Evolutionary conservation across 2,113 vertebrate species (phyloP).

Genomic region (Pteropus alecto): DNA sequence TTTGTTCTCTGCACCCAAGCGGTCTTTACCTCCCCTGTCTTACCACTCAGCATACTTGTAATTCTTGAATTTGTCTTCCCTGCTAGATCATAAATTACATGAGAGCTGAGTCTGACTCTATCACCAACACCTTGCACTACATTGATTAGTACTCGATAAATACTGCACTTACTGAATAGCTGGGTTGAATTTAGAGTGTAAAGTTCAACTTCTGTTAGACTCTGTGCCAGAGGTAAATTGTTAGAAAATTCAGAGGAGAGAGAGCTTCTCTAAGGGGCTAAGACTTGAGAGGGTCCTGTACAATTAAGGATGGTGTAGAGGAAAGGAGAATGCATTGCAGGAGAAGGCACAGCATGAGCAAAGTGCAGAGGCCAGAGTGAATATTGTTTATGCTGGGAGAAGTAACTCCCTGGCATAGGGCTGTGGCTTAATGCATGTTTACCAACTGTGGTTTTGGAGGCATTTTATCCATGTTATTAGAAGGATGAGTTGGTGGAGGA

Average conservation of each 20-base stretch:
- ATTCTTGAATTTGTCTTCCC: neutral
- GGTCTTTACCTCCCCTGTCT: neutral
- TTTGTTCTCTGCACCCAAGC: neutral
- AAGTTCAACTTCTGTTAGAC: neutral
- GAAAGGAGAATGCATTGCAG: neutral
- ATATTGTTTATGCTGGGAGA: neutral
- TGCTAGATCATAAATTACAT: neutral
- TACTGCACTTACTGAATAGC: neutral
- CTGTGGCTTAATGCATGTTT: fast-evolving
- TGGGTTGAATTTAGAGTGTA: neutral
- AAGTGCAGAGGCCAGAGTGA: neutral
- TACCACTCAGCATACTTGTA: neutral
- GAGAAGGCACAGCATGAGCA: neutral
- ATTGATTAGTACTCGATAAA: neutral
- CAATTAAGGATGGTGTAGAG: neutral
- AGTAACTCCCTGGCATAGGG: neutral
- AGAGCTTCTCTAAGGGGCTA: neutral
- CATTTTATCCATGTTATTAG: neutral
- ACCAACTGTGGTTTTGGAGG: neutral
- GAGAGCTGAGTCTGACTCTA: neutral
- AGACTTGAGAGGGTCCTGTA: neutral
- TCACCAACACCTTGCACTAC: neutral
- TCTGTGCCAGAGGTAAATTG: neutral
- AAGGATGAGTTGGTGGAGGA: neutral
- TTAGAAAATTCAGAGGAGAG: neutral